Evolutionary conservation across 2,113 vertebrate species (phyloP).

Genomic region (Isichthys henryi): DNA sequence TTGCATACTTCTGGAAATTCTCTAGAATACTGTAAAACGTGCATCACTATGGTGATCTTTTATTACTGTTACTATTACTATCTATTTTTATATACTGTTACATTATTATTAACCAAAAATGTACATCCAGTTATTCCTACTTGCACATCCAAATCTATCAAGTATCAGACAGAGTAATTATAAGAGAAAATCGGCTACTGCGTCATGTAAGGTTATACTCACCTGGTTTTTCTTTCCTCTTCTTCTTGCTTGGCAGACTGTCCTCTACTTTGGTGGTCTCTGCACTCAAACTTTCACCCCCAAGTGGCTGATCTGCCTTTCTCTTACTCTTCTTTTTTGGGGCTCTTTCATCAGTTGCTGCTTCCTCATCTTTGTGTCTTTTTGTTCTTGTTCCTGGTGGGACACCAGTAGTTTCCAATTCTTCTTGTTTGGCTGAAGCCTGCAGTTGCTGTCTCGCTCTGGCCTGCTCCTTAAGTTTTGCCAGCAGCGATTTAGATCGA

Average conservation of each 20-base stretch:
- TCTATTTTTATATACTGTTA: no score
- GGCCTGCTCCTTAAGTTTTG: conserved; percentile 69
- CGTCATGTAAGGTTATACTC: background rate
- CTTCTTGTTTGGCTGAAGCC: conserved; percentile 15
- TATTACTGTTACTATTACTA: background rate
- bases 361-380: background rate
- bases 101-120: background rate
- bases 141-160: background rate
- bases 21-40: background rate
- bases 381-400: conserved; percentile 11
- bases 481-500: conserved; percentile 62
- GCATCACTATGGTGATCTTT: background rate
- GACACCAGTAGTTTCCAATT: background rate
- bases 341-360: background rate
- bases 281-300: background rate
- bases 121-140: background rate
- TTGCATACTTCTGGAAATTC: background rate
- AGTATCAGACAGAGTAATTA: background rate
- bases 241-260: conserved; percentile 10
- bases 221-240: conserved; percentile 4
- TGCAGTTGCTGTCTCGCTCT: conserved; percentile 65
- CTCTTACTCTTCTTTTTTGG: conserved; percentile 18
- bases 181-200: background rate
- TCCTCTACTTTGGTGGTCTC: background rate
- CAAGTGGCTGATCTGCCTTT: background rate